Evolutionary conservation across 2,888 invertebrate species (phyloP), one percentile per base, ranked within the genome.

Genomic region (Acleris cristana): DNA sequence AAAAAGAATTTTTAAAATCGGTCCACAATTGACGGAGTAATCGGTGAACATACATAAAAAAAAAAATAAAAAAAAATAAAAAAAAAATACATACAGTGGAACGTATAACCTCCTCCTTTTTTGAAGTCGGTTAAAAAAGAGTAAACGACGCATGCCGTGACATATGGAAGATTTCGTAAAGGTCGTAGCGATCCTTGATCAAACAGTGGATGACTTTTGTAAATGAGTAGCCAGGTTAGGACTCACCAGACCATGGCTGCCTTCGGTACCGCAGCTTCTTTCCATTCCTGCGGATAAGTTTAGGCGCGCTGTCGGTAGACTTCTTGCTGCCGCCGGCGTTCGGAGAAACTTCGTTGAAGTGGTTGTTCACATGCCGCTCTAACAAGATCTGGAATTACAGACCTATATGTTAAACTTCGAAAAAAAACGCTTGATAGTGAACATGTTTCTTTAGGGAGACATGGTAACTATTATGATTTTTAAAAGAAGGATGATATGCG

Each of bases 331-430:
- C 88, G 71, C 94, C 95, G 65, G 94, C 92, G 81, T 92, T 94
- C 4, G 90, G 85, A 54, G 94, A 93, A 30, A 90, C 88, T 79
- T 95, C 96, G 75, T 94, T 93, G 91, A 99, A 98, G 87, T 99
- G 99, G 79, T 96, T 95, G 91, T 98, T 98, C 61, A 98, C 98
- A 83, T 99, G 99, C 77, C 98, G 95, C 88, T 98, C 97, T 76
- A 99, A 91, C 69, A 97, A 95, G 69, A 94, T 94, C 96, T 96
- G 93, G 45, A 94, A 94, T 64, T 69, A 19, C 54, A 19, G 64
- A 26, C 55, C 45, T 14, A 7, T 21, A 60, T 65, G 69, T 66
- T 66, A 57, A 19, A 57, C 3, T 19, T 45, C 56, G 52, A 16
- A 52, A 52, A 30, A 4, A 18, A 51, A 26, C 6, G 0, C 6